Evolutionary conservation across 2,888 invertebrate species (phyloP).

Genomic region (Andrena chrysosceles): DNA sequence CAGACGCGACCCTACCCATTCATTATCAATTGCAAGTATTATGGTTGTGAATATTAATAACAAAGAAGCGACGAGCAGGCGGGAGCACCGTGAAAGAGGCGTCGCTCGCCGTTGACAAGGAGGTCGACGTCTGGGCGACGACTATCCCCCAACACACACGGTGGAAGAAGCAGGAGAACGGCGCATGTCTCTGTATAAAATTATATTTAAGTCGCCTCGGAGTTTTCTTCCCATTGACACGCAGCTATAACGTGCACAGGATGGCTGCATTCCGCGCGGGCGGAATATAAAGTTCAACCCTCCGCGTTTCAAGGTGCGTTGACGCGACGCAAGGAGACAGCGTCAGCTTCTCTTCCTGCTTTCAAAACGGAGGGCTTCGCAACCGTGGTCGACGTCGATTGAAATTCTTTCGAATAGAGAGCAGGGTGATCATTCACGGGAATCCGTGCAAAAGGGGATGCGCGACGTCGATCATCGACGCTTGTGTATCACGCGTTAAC

Average conservation of each 20-base stretch:
- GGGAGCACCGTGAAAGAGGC: slow-evolving; percentile 23
- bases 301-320: slow-evolving; percentile 14
- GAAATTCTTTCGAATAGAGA: no score
- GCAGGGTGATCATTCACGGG: no score
- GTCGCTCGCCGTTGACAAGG: slow-evolving; percentile 29
- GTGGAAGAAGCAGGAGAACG: not conserved
- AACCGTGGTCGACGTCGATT: no score
- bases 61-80: slow-evolving; percentile 33
- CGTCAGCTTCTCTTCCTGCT: no score
- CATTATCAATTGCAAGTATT: slow-evolving; percentile 80
- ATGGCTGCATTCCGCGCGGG: not conserved
- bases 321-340: not conserved
- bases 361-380: no score
- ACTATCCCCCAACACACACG: not conserved
- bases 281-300: slow-evolving; percentile 2
- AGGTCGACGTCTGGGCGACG: slow-evolving; percentile 11
- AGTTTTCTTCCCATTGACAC: slow-evolving; percentile 48
- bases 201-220: slow-evolving; percentile 43
- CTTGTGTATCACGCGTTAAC: slow-evolving; percentile 12
- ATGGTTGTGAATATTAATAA: slow-evolving; percentile 80
- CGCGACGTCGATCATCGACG: not conserved
- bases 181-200: slow-evolving; percentile 40
- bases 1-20: slow-evolving; percentile 68
- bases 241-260: slow-evolving; percentile 24
- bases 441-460: no score